Percentiles rank a stretch among this genome's conserved stretches.
phyloP scores from a whole-genome alignment of 1,140 invertebrate species.

The Drosophila pruinosa region DNA sequence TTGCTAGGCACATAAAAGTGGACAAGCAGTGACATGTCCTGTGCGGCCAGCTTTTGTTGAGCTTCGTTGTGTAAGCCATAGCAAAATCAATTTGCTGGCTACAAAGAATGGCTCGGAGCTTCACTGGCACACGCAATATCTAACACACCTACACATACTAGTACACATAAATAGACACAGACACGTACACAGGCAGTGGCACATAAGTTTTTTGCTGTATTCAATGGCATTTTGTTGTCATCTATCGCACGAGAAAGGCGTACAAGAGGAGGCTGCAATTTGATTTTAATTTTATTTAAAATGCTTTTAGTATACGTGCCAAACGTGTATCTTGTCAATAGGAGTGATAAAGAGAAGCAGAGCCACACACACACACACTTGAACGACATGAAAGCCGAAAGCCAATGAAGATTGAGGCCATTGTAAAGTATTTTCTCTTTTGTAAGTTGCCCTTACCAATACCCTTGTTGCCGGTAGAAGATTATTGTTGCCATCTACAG shows the following conservation, averaged over 20 bases:
- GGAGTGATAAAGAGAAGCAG: not conserved
- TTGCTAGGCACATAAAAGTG: constrained; percentile 12
- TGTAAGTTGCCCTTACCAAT: constrained; percentile 30
- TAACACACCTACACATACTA: no score
- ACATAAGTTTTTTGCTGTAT: constrained; percentile 45
- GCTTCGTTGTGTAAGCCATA: constrained; percentile 51
- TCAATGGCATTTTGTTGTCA: constrained; percentile 52
- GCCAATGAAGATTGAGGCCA: constrained; percentile 69
- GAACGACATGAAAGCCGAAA: constrained; percentile 45
- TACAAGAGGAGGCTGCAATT: constrained; percentile 49
- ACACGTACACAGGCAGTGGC: not conserved
- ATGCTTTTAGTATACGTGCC: constrained; percentile 67
- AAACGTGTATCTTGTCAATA: constrained; percentile 13
- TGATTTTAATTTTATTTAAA: constrained; percentile 79
- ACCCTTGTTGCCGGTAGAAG: no score
- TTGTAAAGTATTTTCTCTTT: constrained; percentile 46
- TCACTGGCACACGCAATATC: constrained; percentile 7
- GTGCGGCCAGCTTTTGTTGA: not conserved
- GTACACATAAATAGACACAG: not conserved
- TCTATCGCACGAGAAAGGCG: not conserved
- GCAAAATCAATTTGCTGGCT: constrained; percentile 67
- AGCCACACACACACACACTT: constrained; percentile 14
- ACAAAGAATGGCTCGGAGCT: constrained; percentile 35
- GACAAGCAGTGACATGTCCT: constrained; percentile 21
- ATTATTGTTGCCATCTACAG: no score